A percentile compares a stretch with the other conserved stretches of the same genome.
Conservation (phyloP, 2,888 invertebrate genomes). For the Phaedon cochleariae region DNA sequence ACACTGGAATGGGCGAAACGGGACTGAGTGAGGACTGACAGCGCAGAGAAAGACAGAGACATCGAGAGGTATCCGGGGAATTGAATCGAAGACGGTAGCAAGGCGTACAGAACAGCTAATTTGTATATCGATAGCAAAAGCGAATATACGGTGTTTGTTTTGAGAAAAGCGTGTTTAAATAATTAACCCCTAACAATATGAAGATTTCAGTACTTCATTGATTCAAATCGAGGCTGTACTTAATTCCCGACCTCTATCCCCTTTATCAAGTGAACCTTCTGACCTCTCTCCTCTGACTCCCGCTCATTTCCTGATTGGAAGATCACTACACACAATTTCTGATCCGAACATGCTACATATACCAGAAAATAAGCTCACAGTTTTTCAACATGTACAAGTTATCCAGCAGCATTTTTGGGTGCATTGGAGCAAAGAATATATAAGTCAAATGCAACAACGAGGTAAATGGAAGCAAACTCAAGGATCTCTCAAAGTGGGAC, state of each 20-base stretch:
- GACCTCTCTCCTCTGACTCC: slow-evolving; percentile 36
- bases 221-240: slow-evolving; percentile 45
- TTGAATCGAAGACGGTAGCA: no score
- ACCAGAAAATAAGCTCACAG: slow-evolving; percentile 20
- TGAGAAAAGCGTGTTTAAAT: no score
- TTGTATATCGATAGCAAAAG: no score
- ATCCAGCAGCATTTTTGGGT: slow-evolving; percentile 19
- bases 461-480: slow-evolving; percentile 20
- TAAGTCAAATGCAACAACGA: slow-evolving; percentile 15
- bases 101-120: no score
- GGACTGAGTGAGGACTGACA: no score
- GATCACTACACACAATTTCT: slow-evolving; percentile 22
- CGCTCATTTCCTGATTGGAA: slow-evolving; percentile 31
- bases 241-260: slow-evolving; percentile 46
- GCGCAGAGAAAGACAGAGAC: no score
- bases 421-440: slow-evolving; percentile 17
- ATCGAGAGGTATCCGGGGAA: no score
- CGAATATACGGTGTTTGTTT: no score
- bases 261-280: slow-evolving; percentile 30
- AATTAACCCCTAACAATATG: no score
- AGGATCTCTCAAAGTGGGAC: slow-evolving; percentile 18
- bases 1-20: no score
- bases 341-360: slow-evolving; percentile 11
- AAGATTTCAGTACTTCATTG: slow-evolving; percentile 41
- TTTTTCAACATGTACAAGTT: slow-evolving; percentile 8